Evolutionary conservation across 2,888 invertebrate genomes (phyloP), one percentile per base, ranked within the genome.

Genomic region (Tryphoninae sp.): DNA sequence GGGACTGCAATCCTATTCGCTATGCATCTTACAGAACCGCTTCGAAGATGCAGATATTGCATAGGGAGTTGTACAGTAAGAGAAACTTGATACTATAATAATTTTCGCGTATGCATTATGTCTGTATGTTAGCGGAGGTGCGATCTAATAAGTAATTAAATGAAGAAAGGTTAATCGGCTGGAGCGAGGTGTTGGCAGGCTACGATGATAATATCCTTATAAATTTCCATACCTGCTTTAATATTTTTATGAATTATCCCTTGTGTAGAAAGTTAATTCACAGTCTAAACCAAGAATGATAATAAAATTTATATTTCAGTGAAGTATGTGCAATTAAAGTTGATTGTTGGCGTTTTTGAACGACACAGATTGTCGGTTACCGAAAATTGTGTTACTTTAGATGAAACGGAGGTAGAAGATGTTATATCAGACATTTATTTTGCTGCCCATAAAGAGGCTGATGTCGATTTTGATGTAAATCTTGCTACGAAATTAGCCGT

Each of bases 21-120:
- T 96, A 96, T 92, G 94, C 95, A 83, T 95, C 95, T 2, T 97
- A 97, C 89, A 94, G 96, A 84, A 94, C 96, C 81, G 96, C 96
- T 16, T 94, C 95, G 83, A 97, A 97, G 92, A 93, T 95, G 84
- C 92, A 94, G 83, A 92, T 94, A 75, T 89, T 95, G 65, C 95
- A 95, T 89, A 93, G 93, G 84, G 92, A 94, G 85, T 92, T 96
- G 49, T 93, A 94, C 90, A 95, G 96, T 96, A 92, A 92, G 94
- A 93, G 76, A 23, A 78, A 1, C 6, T 33, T 33, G 33, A 33
- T 6, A 6, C 6, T 33, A 33, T 6, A 33, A 33, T 1, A 33
- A 33, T n/a, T n/a, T n/a, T n/a, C n/a, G n/a, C n/a, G n/a, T n/a
- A n/a, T 33, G 6, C 6, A 33, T 33, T 33, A 33, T 33, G 4